Conservation (phyloP, 2,113 vertebrate genomes). For the Actinemys pallida region DNA sequence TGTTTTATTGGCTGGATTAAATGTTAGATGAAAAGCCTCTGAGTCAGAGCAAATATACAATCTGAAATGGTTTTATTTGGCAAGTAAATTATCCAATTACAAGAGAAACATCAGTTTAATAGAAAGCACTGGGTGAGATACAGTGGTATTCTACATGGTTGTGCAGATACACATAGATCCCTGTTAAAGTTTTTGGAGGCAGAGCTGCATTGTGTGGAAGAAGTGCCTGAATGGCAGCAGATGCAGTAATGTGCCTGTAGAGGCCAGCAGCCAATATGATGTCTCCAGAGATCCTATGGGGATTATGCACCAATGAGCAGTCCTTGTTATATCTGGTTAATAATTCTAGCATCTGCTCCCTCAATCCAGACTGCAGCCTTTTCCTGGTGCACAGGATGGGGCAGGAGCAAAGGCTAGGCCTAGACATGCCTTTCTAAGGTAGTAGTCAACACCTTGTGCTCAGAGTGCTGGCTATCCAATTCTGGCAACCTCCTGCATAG, state of each 20-base stretch:
- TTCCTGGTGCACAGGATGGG: not conserved
- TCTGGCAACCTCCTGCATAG: not conserved
- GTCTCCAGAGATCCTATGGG: not conserved
- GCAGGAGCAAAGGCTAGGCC: not conserved
- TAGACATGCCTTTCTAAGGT: not conserved
- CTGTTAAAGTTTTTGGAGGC: not conserved
- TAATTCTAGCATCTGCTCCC: not conserved
- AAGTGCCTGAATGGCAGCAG: not conserved
- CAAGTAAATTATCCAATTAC: not conserved
- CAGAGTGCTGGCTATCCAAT: not conserved
- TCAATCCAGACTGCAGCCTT: not conserved
- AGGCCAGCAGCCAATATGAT: not conserved
- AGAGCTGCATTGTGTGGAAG: not conserved
- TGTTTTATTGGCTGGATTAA: not conserved
- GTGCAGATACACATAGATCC: accelerated
- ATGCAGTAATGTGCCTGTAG: not conserved
- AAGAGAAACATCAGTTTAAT: not conserved
- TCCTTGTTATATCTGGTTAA: not conserved
- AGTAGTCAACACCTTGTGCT: not conserved
- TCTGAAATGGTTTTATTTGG: not conserved
- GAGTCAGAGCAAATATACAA: conserved; percentile 27
- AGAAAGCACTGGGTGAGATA: not conserved
- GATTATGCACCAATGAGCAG: not conserved
- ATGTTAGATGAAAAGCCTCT: not conserved
- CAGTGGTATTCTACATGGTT: not conserved